Base-by-base conservation (phyloP, 2,888 invertebrate genomes). In the Capitulum mitella region DNA sequence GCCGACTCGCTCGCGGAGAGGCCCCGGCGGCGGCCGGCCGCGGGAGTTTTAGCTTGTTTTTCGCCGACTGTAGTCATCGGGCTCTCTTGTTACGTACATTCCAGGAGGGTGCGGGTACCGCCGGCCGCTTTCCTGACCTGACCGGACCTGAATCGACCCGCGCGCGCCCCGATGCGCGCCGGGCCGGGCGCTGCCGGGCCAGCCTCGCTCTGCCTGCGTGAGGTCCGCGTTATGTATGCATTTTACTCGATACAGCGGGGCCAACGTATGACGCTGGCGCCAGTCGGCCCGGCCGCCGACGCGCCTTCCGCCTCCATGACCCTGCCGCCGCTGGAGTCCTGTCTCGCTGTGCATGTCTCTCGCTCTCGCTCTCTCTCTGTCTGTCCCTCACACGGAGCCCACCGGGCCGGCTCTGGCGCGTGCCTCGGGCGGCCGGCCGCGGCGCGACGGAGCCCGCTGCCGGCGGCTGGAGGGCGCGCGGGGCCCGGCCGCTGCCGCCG, bases 211-310 rank as follows among this genome's bases (percentile, higher is more conserved):
- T 34, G 19, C 12, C 16, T 34, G 34, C 64, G 19, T 70, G 40
- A 40, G 14, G 10, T 70, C 64, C 32, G 19, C 34, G 32, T 32
- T 70, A 37, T 12, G 70, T 40, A 70, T 70, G 70, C 70, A 40
- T 70, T 70, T 70, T 70, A 70, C 70, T 70, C 37, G 70, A 40
- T 70, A 70, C 26, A 26, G 22, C 70, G 70, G 70, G 70, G 37
- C 70, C 70, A 70, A 70, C 70, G 70, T 40, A 40, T 40, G 37
- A 1, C 26, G 40, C 26, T 3, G 40, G 75, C 3, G 26, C 46
- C n/a, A 34, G 10, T 48, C 61, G 75, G n/a, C 48, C 40, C 43
- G 78, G 34, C 74, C 43, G 54, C n/a, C 51, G 12, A n/a, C 26
- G 51, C 26, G 37, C 75, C 29, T 78, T 26, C n/a, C n/a, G 58